phyloP scores from a whole-genome alignment of 2,888 invertebrate genomes.

The Sipha maydis region DNA sequence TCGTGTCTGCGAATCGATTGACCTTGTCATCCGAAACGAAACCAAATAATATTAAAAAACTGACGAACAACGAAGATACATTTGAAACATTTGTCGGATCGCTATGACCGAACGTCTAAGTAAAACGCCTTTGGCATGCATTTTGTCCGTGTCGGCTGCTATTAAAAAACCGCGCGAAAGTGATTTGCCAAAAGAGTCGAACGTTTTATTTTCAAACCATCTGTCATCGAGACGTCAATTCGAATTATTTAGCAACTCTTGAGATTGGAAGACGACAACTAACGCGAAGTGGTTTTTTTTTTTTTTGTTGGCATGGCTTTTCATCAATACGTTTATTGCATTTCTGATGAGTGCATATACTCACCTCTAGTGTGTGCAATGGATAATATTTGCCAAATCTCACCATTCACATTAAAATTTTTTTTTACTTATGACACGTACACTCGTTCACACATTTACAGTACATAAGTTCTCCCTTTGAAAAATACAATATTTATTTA shows the following conservation, averaged over 20 bases:
- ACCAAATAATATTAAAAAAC: neutral
- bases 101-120: neutral
- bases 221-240: slow-evolving; percentile 12
- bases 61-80: neutral
- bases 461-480: neutral
- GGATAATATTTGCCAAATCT: neutral
- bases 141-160: neutral
- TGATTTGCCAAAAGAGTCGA: slow-evolving; percentile 4
- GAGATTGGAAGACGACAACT: neutral
- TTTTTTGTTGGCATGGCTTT: slow-evolving; percentile 28
- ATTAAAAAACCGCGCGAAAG: neutral
- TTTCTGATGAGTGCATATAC: neutral
- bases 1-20: neutral
- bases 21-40: too few species aligned
- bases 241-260: neutral
- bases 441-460: too few species aligned
- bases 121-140: neutral
- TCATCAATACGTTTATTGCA: neutral
- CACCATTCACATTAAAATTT: neutral
- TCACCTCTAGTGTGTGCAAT: neutral
- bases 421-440: neutral
- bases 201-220: slow-evolving; percentile 47
- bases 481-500: neutral
- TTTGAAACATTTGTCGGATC: neutral
- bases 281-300: neutral